Evolutionary conservation across 53 echinoderm and acorn worm genomes (phyloP), one percentile per base, ranked within the genome.

Genomic region (Crossaster papposus): DNA sequence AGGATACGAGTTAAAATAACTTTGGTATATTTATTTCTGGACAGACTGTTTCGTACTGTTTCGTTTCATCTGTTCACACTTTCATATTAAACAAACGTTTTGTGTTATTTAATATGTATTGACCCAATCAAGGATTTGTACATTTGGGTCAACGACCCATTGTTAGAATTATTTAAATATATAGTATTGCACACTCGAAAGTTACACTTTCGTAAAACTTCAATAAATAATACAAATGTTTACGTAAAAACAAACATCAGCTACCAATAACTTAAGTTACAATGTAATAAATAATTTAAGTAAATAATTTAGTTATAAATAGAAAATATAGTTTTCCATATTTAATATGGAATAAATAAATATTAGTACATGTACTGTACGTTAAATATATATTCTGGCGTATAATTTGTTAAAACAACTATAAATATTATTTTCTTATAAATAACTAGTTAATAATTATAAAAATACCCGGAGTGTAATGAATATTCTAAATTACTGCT

Each of bases 121-220:
- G 15, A 58, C 12, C 17, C 15, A 4, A 13, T 26, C 31, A 70
- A 31, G 24, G 71, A 28, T 9, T 30, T 26, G 29, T 13, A 31
- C 29, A 70, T 9, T 70, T 31, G 29, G 4, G 29, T 30, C 9
- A 44, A 44, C n/a, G n/a, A n/a, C 44, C 44, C 44, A 7, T 44
- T 38, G 5, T 44, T 44, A 44, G 5, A 44, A 44, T 22, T 77
- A 14, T 36, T 36, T 37, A 18, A 31, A 77, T 31, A 77, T 31
- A 79, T 23, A 55, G 51, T 80, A 80, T 80, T 80, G 80, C 80
- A 80, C 80, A 30, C 9, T 55, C 4, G 23, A 52, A 80, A 54
- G 32, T 44, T 79, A 13, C 7, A 51, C 75, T 36, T 51, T 78
- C 78, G 70, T 70, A 44, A 44, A 29, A 79, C 30, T 14, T 30